Base-by-base conservation (phyloP, 2,797 vertebrate species). In the Pangasius krempfi region DNA sequence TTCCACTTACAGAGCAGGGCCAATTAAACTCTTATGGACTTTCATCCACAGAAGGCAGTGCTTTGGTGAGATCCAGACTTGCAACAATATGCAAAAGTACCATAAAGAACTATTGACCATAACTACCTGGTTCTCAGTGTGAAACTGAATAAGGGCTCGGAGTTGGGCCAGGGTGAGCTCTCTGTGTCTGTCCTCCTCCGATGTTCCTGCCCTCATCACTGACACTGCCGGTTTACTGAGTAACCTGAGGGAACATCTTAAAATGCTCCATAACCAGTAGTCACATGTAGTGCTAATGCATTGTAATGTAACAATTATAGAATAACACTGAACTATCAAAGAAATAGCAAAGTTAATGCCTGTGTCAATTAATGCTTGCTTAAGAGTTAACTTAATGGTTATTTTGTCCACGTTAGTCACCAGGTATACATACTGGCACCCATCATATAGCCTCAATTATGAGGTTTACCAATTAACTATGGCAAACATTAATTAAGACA, bases 61-160 rank as follows among this genome's bases (percentile, higher is more conserved):
- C 3, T 79, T 56, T 54, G 76, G n/a, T 33, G 52, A 79, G 50
- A 79, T 79, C 56, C 52, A 56, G 50, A 54, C n/a, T 33, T 33
- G 52, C n/a, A 82, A 44, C 5, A 44, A 62, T 62, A 62, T 60
- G 22, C 6, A 62, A 47, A 86, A 47, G 27, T 44, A 86, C 25
- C 25, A 56, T 8, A 27, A 72, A 27, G 20, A 86, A 40, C 5
- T 47, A 40, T 40, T 22, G 54, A 5, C 13, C 37, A 76, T 2
- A 22, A 94, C 95, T 94, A 99, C 98, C 97, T 97, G 93, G 84
- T 95, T 96, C 87, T 96, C 93, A 93, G 94, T 92, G 91, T 96
- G 96, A 94, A 98, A 98, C 75, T 82, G 68, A 88, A 97, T 95
- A 90, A 99, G 94, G 86, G 94, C 95, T 92, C 94, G 96, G 88